Base-by-base conservation (phyloP, 2,888 invertebrate species). In the Drosophila merina region DNA sequence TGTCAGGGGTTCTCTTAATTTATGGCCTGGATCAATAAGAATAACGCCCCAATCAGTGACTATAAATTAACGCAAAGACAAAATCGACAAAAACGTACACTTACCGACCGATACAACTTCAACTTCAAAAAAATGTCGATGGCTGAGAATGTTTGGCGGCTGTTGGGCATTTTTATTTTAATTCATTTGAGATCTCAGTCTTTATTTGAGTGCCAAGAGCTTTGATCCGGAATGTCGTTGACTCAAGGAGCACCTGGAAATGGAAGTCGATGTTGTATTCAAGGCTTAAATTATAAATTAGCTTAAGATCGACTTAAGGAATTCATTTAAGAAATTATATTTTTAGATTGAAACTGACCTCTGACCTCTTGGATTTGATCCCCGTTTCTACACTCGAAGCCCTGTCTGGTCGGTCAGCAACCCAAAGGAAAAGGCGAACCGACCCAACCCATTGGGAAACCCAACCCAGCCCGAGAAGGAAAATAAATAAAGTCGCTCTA, bases 31-130 rank as follows among this genome's bases (percentile, higher is more conserved):
- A 86, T 89, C 86, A 86, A 89, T 89, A 86, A 86, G 86, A 86
- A 86, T 86, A 89, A 86, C 86, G 89, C 89, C 86, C 89, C 86
- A 86, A 86, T 86, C 86, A 89, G 86, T 83, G 89, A 89, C 86
- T 83, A 86, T 86, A 86, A 86, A 86, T 86, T 89, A 86, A 89
- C 87, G 76, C 89, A 89, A 77, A 85, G 84, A 89, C 88, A 88
- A 87, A 82, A 80, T 40, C 40, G 40, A 42, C 14, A 42, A 40
- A 69, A 56, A 47, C 44, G 55, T 38, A 72, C 64, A 42, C 25
- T 48, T 48, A 60, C 60, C 40, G 33, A 60, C 60, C 40, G 33
- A 72, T 40, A 72, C 66, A 45, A 45, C 49, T 59, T 26, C 66
- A 45, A 45, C 49, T 59, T 26, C 44, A 81, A 77, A 71, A 75